A percentile compares a stretch with the other conserved stretches of the same genome.
Conservation (phyloP, 2,888 invertebrate species). For the Oscheius onirici region DNA sequence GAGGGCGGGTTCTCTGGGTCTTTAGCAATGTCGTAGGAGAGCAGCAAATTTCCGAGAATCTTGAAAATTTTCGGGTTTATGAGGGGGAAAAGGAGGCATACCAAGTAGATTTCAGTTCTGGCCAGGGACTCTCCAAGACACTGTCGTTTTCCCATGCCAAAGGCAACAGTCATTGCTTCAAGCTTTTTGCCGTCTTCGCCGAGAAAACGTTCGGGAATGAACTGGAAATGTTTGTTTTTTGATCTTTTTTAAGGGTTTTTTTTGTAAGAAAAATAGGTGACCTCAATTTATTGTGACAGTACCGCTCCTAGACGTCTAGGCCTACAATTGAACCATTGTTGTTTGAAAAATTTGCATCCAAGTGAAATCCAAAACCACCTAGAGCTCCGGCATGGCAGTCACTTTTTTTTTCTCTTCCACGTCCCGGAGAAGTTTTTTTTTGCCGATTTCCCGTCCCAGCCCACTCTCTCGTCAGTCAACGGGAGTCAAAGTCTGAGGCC, state of each 20-base stretch:
- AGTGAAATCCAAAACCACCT: too few relatives aligned
- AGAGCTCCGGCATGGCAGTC: too few relatives aligned
- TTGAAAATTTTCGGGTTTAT: not conserved
- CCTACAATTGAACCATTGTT: too few relatives aligned
- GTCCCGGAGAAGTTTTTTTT: too few relatives aligned
- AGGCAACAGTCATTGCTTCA: slow-evolving; percentile 17
- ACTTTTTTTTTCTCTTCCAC: too few relatives aligned
- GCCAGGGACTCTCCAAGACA: slow-evolving; percentile 49
- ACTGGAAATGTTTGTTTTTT: not conserved
- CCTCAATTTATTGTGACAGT: too few relatives aligned
- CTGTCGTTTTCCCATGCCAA: slow-evolving; percentile 46
- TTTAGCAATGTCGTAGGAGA: not conserved
- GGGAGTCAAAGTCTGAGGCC: too few relatives aligned
- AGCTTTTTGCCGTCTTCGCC: not conserved
- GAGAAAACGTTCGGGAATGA: not conserved
- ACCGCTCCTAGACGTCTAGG: too few relatives aligned
- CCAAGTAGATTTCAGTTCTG: slow-evolving; percentile 45
- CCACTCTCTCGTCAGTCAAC: too few relatives aligned
- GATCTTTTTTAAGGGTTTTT: not conserved
- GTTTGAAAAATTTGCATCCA: too few relatives aligned
- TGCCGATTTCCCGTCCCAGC: too few relatives aligned
- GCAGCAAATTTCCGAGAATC: not conserved
- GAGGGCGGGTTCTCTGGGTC: not conserved
- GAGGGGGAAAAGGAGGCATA: not conserved
- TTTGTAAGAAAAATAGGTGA: too few relatives aligned